Evolutionary conservation across 2,113 vertebrate genomes (phyloP).

Genomic region (Hirundichthys speculiger): DNA sequence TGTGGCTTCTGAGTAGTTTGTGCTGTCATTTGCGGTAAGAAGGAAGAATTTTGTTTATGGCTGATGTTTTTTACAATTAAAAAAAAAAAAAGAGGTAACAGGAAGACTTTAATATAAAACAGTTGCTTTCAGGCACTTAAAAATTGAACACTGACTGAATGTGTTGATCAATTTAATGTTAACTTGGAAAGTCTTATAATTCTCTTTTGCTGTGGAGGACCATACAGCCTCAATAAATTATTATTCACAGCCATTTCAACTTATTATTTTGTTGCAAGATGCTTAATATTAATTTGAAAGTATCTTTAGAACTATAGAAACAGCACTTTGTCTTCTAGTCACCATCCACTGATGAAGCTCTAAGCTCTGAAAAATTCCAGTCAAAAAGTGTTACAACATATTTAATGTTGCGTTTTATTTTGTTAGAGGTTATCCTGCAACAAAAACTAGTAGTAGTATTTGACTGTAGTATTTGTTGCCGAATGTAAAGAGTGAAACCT

Average conservation of each 20-base stretch:
- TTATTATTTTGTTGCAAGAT: neutral
- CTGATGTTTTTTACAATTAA: constrained; percentile 45
- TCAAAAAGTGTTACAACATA: too few species aligned
- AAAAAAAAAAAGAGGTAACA: constrained; percentile 18
- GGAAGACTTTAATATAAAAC: constrained; percentile 12
- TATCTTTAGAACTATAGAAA: too few species aligned
- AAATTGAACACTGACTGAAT: constrained; percentile 13
- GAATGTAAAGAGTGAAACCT: too few species aligned
- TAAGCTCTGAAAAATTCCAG: too few species aligned
- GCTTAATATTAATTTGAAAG: too few species aligned
- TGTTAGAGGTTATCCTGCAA: too few species aligned
- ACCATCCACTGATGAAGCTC: too few species aligned
- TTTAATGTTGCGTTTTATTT: too few species aligned
- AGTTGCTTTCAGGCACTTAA: too few species aligned
- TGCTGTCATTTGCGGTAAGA: constrained; percentile 27
- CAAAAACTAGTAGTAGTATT: too few species aligned
- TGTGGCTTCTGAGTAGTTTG: constrained; percentile 54
- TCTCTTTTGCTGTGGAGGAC: neutral
- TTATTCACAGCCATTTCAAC: neutral
- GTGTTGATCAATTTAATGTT: constrained; percentile 2
- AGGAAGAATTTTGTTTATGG: constrained; percentile 18
- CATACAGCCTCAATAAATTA: neutral
- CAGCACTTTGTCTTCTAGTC: too few species aligned
- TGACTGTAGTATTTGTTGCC: too few species aligned
- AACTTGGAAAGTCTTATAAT: constrained; percentile 6